Evolutionary conservation across 2,113 vertebrate genomes (phyloP).

Genomic region (Pao palembangensis): DNA sequence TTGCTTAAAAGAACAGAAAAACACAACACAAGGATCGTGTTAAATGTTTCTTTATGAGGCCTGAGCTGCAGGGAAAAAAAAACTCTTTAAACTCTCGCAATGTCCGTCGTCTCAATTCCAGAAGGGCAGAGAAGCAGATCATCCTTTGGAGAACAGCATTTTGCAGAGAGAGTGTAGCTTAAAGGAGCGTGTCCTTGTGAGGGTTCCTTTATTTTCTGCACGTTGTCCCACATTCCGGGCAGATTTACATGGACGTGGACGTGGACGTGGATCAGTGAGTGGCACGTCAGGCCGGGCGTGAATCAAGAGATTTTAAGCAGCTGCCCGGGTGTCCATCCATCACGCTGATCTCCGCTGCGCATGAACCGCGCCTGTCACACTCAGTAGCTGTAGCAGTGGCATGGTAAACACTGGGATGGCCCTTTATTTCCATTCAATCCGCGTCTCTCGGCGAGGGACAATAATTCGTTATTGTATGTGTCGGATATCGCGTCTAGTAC

Average conservation of each 20-base stretch:
- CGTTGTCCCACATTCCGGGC: conserved; percentile 34
- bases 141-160: conserved; percentile 19
- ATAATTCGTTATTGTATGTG: conserved; percentile 64
- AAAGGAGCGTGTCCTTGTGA: too few relatives aligned
- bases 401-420: conserved; percentile 47
- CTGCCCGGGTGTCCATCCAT: conserved; percentile 70
- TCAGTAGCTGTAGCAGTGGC: conserved; percentile 36
- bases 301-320: conserved; percentile 71
- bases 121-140: neutral
- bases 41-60: too few relatives aligned
- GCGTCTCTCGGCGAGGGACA: conserved; percentile 47
- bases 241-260: conserved; percentile 65
- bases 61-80: too few relatives aligned
- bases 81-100: too few relatives aligned
- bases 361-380: conserved; percentile 55
- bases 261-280: conserved; percentile 63
- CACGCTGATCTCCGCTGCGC: conserved; percentile 50
- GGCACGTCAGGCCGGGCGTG: conserved; percentile 48
- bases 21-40: too few relatives aligned
- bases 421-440: conserved; percentile 66
- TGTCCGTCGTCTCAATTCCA: too few relatives aligned
- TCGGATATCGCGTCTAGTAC: conserved; percentile 60
- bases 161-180: neutral
- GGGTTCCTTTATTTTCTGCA: conserved; percentile 4
- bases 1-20: too few relatives aligned